Evolutionary conservation across 2,888 invertebrate species (phyloP).

Genomic region (Mesodorylaimus sp.): DNA sequence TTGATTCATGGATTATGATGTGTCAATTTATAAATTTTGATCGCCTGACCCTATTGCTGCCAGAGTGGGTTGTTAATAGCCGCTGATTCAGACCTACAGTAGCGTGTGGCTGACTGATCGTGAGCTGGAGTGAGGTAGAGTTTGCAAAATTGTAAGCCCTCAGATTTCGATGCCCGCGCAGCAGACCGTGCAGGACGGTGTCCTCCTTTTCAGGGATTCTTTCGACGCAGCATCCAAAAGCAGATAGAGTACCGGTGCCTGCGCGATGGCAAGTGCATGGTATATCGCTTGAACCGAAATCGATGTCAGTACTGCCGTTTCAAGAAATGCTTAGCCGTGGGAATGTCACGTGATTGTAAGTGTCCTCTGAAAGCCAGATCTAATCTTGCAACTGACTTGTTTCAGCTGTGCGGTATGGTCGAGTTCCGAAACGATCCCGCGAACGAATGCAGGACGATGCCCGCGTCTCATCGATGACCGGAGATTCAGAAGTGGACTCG

Average conservation of each 20-base stretch:
- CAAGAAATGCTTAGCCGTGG: conserved; percentile 84
- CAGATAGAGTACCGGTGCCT: conserved; percentile 87
- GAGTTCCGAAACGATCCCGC: conserved; percentile 77
- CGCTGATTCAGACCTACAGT: too few species aligned
- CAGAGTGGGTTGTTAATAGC: too few species aligned
- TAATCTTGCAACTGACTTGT: conserved; percentile 15
- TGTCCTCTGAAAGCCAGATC: conserved; percentile 30
- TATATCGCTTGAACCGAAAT: conserved; percentile 77
- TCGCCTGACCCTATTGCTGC: too few species aligned
- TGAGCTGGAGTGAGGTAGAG: too few species aligned
- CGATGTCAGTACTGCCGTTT: conserved; percentile 88
- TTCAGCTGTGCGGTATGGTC: conserved; percentile 80
- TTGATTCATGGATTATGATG: too few species aligned
- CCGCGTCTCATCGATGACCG: conserved; percentile 6
- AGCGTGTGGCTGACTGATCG: too few species aligned
- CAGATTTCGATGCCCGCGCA: too few species aligned
- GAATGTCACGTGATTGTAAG: conserved; percentile 93
- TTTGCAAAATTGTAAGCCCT: too few species aligned
- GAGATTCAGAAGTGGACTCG: conserved; percentile 6
- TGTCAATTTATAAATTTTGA: too few species aligned
- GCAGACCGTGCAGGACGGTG: too few species aligned
- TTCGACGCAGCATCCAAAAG: conserved; percentile 82
- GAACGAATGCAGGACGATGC: conserved; percentile 44
- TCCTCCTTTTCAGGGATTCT: conserved; percentile 57
- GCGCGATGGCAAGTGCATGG: conserved; percentile 77